phyloP scores from a whole-genome alignment of 2,888 invertebrate genomes.

The Epistrophella euchroma region DNA sequence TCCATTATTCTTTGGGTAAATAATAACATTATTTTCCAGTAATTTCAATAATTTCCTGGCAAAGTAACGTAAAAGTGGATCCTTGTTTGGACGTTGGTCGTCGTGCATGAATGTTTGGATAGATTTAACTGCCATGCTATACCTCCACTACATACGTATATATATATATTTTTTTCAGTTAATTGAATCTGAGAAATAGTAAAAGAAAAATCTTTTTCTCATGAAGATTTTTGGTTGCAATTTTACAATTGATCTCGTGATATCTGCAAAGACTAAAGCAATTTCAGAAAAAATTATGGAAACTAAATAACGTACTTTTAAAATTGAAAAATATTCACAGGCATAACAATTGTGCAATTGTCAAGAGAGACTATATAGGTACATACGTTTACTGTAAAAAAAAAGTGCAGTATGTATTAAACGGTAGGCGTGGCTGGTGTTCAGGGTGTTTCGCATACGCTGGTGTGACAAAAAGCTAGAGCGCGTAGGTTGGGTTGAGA shows the following conservation, averaged over 20 bases:
- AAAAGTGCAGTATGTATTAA: too few species aligned
- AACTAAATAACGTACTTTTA: background rate
- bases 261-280: slow-evolving; percentile 13
- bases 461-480: too few species aligned
- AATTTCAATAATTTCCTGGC: slow-evolving; percentile 61
- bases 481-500: too few species aligned
- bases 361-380: background rate
- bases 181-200: slow-evolving; percentile 50
- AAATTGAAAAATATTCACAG: background rate
- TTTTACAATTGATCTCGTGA: slow-evolving; percentile 16
- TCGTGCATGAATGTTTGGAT: slow-evolving; percentile 38
- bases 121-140: slow-evolving; percentile 25
- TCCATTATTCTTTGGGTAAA: slow-evolving; percentile 30
- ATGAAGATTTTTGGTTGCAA: background rate
- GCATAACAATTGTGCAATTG: background rate
- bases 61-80: slow-evolving; percentile 38
- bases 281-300: slow-evolving; percentile 31
- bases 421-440: too few species aligned
- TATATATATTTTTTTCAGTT: too few species aligned
- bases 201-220: background rate
- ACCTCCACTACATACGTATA: too few species aligned
- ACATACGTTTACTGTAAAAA: too few species aligned
- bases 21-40: slow-evolving; percentile 61
- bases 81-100: slow-evolving; percentile 13
- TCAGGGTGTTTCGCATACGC: too few species aligned